Evolutionary conservation across 2,888 invertebrate species (phyloP).

Genomic region (Teleogryllus oceanicus): DNA sequence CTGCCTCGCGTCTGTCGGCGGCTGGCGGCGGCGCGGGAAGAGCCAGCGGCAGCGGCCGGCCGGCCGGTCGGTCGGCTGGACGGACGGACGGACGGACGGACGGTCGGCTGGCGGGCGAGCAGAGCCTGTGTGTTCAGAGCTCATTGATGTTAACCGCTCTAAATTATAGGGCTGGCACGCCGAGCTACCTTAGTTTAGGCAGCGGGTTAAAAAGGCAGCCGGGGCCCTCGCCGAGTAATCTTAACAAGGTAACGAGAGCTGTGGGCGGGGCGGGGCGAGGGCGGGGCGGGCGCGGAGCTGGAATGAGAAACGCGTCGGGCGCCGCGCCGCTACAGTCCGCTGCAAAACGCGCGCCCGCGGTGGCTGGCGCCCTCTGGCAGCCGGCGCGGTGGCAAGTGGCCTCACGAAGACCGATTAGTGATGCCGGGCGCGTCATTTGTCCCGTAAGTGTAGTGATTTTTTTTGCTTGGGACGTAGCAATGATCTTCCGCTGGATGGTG

Average conservation of each 20-base stretch:
- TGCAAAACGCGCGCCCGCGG: too few relatives aligned
- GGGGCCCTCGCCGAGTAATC: slow-evolving; percentile 24
- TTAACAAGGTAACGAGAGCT: slow-evolving; percentile 29
- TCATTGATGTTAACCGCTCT: slow-evolving; percentile 31
- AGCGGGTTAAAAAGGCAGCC: slow-evolving; percentile 29
- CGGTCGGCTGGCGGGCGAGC: neutral
- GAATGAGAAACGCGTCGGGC: neutral
- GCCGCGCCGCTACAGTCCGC: neutral
- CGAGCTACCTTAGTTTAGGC: slow-evolving; percentile 31
- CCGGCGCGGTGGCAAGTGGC: too few relatives aligned
- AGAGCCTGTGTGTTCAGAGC: slow-evolving; percentile 26
- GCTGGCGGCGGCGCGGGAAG: neutral
- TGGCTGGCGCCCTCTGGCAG: too few relatives aligned
- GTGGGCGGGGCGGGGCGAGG: neutral
- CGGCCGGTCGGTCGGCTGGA: neutral
- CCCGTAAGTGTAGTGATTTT: too few relatives aligned
- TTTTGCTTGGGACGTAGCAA: too few relatives aligned
- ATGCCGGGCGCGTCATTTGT: too few relatives aligned
- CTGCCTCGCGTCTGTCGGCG: neutral
- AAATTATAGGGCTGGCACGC: slow-evolving; percentile 29
- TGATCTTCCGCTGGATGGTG: too few relatives aligned
- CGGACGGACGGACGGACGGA: neutral
- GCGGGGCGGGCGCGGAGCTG: neutral
- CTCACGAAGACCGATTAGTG: too few relatives aligned
- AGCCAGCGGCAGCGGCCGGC: neutral